phyloP scores from a whole-genome alignment of 92 coral and sea anemone genomes.

The Scolanthus callimorphus region DNA sequence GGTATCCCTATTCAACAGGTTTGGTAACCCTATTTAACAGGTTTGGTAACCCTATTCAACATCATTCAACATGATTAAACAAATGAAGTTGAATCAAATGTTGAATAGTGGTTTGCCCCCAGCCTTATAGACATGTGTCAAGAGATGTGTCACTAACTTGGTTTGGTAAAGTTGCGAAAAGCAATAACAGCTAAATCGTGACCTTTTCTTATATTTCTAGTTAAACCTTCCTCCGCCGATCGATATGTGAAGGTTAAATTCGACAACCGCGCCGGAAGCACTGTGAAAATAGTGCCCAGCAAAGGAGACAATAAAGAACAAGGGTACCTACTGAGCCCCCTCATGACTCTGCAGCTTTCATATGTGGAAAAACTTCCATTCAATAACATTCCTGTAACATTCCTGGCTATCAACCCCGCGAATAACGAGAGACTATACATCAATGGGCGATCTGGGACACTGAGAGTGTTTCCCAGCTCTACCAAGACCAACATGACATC shows the following conservation, averaged over 20 bases:
- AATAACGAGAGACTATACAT: conserved; percentile 58
- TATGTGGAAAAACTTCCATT: conserved; percentile 90
- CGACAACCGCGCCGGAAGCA: conserved; percentile 87
- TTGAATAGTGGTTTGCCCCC: too few species aligned
- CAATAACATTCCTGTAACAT: conserved; percentile 88
- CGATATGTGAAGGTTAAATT: conserved; percentile 94
- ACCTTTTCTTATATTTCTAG: conserved; percentile 16
- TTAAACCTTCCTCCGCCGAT: conserved; percentile 75
- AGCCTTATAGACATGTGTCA: too few species aligned
- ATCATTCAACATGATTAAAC: too few species aligned
- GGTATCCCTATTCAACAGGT: too few species aligned
- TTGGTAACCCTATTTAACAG: too few species aligned
- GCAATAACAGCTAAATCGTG: neutral
- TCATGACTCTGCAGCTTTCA: conserved; percentile 90
- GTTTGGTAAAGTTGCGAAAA: too few species aligned
- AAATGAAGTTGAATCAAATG: too few species aligned
- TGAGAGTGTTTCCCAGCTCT: conserved; percentile 78
- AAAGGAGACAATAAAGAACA: conserved; percentile 86
- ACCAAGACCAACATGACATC: conserved; percentile 40
- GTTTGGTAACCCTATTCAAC: too few species aligned
- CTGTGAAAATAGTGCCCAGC: conserved; percentile 83
- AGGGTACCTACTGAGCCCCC: conserved; percentile 92
- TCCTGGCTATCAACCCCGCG: conserved; percentile 78
- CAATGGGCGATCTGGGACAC: conserved; percentile 72
- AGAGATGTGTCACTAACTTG: too few species aligned